Base-by-base conservation (phyloP, 2,113 vertebrate genomes). In the Nettapus auritus region DNA sequence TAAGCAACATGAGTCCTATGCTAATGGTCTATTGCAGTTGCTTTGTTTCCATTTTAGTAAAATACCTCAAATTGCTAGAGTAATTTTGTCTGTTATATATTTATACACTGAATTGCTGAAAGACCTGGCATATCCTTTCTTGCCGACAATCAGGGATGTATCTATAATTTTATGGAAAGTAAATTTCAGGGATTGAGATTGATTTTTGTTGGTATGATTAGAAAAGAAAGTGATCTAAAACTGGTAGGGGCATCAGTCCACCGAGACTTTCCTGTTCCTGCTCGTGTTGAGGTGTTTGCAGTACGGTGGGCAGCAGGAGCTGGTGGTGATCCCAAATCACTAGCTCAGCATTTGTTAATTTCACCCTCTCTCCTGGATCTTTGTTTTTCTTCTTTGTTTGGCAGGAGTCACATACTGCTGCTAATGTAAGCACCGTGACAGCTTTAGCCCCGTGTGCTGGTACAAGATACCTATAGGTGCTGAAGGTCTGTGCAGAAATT, bases 1-100 rank as follows among this genome's bases (percentile, higher is more conserved):
- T 95, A 96, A 95, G 83, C 97, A 95, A 97, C 96, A 89, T 87
- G 83, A 96, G 85, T 73, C 16, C 3, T 96, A 78, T 69, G 16
- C 91, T 97, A 94, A 97, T 82, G 68, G 77, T 96, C 89, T 89
- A 48, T 78, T 91, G 92, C 93, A 96, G 89, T 91, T 93, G 73
- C 93, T 96, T 97, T 92, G 89, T 97, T 98, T 97, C 89, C 81
- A 92, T 96, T 95, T 96, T 94, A 96, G 86, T 57, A 93, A 96
- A 96, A 97, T 85, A 89, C 67, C 74, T 90, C 84, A 93, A 95
- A 90, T 89, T 94, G 86, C 90, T 79, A 62, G 77, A 90, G 90
- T 96, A 77, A 95, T 97, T 97, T 95, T 95, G 89, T 67, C 88
- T 93, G 90, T 84, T 87, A 79, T 88, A 20, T 89, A 87, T 96